Base-by-base conservation (phyloP, 2,113 vertebrate species). In the Ciconia boyciana region DNA sequence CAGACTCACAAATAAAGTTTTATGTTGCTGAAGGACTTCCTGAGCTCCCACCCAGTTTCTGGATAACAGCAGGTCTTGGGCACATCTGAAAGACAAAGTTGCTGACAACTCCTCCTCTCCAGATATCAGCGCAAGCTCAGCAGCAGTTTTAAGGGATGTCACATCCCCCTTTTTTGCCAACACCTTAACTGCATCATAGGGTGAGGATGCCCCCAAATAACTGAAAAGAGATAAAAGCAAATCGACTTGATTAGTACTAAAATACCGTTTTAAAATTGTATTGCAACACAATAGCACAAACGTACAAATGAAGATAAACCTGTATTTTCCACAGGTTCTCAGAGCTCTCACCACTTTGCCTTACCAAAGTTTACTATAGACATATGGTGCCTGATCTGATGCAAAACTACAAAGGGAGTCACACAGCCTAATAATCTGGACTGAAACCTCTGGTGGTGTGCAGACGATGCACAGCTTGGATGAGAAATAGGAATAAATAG, bases 171-270 rank as follows among this genome's bases (percentile, higher is more conserved):
- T 99, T 97, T 98, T 99, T 78, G 99, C 97, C 79, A 99, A 91
- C 61, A 99, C 99, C 96, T 99, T 99, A 72, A 99, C 99, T 1
- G 99, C 99, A 65, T 99, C 99, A 16, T 99, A 99, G 52, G 98
- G 96, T 29, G 98, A 98, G 8, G 98, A 97, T 7, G 98, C 98
- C 4, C 99, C 99, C 52, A 99, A 97, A 85, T 99, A 98, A 97
- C 99, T 99, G 92, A 8, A 79, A 52, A 95, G 88, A 96, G 12
- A 93, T 12, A 85, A 80, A 57, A 69, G 41, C n/a, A 90, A 75
- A 86, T n/a, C 5, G 8, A 71, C 13, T 26, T 61, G 22, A n/a
- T 88, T 31, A 44, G 12, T 57, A 69, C 9, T 79, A 36, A 58
- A 41, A 60, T 18, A 41, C 34, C 3, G 6, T 19, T 80, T 89